Evolutionary conservation across 2,888 invertebrate genomes (phyloP).

Genomic region (Rhaphigaster nebulosa): DNA sequence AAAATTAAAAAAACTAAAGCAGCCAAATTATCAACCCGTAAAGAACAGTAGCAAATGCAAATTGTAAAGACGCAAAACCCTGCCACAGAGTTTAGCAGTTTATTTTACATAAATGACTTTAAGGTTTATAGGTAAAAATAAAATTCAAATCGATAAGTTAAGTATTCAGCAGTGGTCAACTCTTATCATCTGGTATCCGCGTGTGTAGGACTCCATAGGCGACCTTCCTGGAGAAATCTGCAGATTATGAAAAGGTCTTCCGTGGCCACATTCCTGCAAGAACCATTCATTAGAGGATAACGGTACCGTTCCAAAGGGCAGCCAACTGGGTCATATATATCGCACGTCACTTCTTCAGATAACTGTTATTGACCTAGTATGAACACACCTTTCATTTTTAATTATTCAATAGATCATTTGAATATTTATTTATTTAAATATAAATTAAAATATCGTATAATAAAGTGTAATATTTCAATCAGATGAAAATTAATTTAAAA

Average conservation of each 20-base stretch:
- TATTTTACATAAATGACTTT: too few species aligned
- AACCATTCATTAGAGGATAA: slow-evolving; percentile 28
- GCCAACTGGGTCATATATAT: slow-evolving; percentile 10
- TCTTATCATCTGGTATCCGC: not conserved
- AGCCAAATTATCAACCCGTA: too few species aligned
- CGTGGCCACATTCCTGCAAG: slow-evolving; percentile 12
- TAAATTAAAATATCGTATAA: not conserved
- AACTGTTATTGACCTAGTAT: not conserved
- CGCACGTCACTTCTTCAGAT: not conserved
- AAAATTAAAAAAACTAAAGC: too few species aligned
- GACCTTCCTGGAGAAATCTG: slow-evolving; percentile 21
- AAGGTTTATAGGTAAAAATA: too few species aligned
- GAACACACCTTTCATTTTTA: not conserved
- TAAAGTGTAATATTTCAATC: too few species aligned
- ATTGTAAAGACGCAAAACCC: too few species aligned
- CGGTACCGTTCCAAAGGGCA: slow-evolving; percentile 32
- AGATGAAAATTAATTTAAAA: too few species aligned
- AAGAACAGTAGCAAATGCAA: too few species aligned
- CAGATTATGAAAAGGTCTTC: slow-evolving; percentile 13
- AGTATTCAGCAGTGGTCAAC: too few species aligned
- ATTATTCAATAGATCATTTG: not conserved
- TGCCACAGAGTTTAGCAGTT: too few species aligned
- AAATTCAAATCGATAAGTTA: too few species aligned
- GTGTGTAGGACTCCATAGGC: not conserved
- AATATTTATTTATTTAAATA: not conserved